These are phyloP conservation scores for Orgyia antiqua DNA, from an alignment of 2,888 invertebrate genomes.

Conservation along the genomic window DNA sequence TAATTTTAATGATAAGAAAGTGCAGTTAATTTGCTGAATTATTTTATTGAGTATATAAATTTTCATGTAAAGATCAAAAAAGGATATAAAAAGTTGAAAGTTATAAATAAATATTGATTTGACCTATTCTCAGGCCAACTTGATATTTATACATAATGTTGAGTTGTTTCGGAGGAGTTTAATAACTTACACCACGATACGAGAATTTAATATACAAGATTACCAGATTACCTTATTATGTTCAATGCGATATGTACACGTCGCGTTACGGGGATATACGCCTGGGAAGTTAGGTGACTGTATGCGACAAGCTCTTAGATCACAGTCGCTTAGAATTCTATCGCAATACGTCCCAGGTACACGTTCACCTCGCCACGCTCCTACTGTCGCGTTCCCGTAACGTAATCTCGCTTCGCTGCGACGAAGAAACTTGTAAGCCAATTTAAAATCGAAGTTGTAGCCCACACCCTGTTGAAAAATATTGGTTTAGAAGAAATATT, in stretches of 20 bases:
- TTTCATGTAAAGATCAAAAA: too few species aligned
- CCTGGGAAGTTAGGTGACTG: slow-evolving; percentile 95
- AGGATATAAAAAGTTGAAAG: too few species aligned
- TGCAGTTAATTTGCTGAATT: too few species aligned
- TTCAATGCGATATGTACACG: slow-evolving; percentile 86
- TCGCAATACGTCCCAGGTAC: slow-evolving; percentile 89
- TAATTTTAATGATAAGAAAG: too few species aligned
- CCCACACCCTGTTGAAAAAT: slow-evolving; percentile 79
- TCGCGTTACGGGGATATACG: slow-evolving; percentile 91
- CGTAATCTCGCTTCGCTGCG: slow-evolving; percentile 86
- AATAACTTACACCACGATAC: too few species aligned
- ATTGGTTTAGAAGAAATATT: neutral
- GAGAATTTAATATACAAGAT: too few species aligned
- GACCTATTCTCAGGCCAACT: too few species aligned
- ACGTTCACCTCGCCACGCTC: slow-evolving; percentile 86
- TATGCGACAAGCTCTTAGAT: slow-evolving; percentile 83
- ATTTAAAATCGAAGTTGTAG: slow-evolving; percentile 90
- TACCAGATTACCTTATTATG: slow-evolving; percentile 67
- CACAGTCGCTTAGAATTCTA: slow-evolving; percentile 87
- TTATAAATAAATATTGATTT: too few species aligned
- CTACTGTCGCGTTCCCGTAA: slow-evolving; percentile 85
- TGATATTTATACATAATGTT: too few species aligned
- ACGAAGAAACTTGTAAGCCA: slow-evolving; percentile 89
- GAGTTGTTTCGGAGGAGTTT: too few species aligned
- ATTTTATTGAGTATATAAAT: too few species aligned